A percentile compares a stretch with the other conserved stretches of the same genome.
phyloP scores from a whole-genome alignment of 2,797 vertebrate genomes.

The Spinibarbus caldwelli region DNA sequence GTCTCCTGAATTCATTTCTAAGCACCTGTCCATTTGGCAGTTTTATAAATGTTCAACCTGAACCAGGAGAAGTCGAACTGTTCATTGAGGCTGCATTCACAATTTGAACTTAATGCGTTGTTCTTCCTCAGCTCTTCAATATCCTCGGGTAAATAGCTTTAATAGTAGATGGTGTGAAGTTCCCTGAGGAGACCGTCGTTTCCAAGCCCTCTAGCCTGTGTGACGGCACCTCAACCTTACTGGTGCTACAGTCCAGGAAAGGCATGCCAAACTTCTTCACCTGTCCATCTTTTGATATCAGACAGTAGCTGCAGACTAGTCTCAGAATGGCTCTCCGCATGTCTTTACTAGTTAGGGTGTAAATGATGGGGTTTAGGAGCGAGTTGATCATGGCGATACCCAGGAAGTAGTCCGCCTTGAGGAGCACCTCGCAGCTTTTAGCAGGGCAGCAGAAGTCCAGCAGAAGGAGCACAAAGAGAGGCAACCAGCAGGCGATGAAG shows the following conservation, averaged over 20 bases:
- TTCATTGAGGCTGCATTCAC: background rate
- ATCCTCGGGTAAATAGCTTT: constrained; percentile 76
- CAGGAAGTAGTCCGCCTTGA: constrained; percentile 89
- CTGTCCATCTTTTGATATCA: constrained; percentile 78
- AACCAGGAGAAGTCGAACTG: background rate
- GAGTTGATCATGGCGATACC: constrained; percentile 91
- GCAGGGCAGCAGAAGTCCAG: constrained; percentile 82
- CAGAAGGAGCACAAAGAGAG: constrained; percentile 87
- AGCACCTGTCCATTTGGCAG: background rate
- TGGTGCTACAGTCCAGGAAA: constrained; percentile 85
- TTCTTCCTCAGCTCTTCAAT: constrained; percentile 70
- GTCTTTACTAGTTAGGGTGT: constrained; percentile 90
- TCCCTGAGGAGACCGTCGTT: constrained; percentile 79
- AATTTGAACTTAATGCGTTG: background rate
- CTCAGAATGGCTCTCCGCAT: constrained; percentile 84
- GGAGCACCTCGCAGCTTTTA: constrained; percentile 77
- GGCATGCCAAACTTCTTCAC: constrained; percentile 79
- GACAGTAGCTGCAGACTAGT: constrained; percentile 79
- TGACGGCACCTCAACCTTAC: constrained; percentile 78
- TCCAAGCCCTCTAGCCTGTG: constrained; percentile 81
- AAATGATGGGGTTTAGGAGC: constrained; percentile 91
- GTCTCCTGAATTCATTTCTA: background rate
- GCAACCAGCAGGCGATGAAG: constrained; percentile 88
- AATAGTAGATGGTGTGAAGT: constrained; percentile 76
- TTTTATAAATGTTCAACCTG: constrained; percentile 18